Conservation (phyloP, 1,140 invertebrate species). For the Cotesia chilonis region DNA sequence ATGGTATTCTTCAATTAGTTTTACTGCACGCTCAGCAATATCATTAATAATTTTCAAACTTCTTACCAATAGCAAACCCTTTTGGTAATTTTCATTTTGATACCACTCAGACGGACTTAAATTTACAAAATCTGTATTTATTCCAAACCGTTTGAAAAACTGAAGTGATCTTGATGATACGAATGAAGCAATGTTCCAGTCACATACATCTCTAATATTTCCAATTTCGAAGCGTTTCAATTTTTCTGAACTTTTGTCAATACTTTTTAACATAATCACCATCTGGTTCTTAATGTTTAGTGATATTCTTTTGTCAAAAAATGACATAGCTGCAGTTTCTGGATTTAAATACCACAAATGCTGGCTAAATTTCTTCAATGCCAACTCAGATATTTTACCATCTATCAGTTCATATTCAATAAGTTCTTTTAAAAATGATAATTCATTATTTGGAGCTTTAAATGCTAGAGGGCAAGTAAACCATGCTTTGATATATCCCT, state of each 20-base stretch:
- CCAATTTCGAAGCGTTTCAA: background rate
- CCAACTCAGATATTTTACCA: background rate
- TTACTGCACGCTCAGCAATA: conserved; percentile 37
- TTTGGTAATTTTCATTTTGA: conserved; percentile 12
- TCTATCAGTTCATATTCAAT: conserved; percentile 35
- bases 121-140: conserved; percentile 30
- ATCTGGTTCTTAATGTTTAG: no score
- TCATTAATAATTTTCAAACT: conserved; percentile 44
- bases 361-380: no score
- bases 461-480: conserved; percentile 32
- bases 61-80: conserved; percentile 23
- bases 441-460: conserved; percentile 43
- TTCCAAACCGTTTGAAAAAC: conserved; percentile 35
- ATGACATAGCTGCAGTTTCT: no score
- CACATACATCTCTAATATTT: background rate
- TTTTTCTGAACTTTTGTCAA: no score
- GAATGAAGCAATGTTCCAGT: background rate
- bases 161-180: background rate
- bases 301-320: no score
- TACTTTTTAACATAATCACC: no score
- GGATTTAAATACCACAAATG: no score
- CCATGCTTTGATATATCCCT: conserved; percentile 45
- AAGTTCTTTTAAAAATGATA: conserved; percentile 42
- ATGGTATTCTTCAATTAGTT: conserved; percentile 41
- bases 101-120: conserved; percentile 17